A percentile compares a stretch with the other conserved stretches of the same genome.
Evolutionary conservation across 2,888 invertebrate genomes (phyloP).

Genomic region (Biston betularia): DNA sequence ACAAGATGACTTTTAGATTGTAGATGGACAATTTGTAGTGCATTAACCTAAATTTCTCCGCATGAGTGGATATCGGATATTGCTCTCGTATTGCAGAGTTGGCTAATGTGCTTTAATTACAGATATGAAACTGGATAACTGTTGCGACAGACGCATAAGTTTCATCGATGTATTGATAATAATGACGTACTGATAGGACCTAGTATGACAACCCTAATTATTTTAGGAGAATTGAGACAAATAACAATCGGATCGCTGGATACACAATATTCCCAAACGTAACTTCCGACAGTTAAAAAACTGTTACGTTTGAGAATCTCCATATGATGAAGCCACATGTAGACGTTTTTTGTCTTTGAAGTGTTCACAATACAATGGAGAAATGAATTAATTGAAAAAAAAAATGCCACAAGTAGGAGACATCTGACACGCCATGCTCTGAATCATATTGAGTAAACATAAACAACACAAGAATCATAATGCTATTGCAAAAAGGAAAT

Average conservation of each 20-base stretch:
- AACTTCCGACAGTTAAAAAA: too few relatives aligned
- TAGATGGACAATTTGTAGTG: conserved; percentile 38
- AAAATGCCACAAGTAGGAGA: conserved; percentile 61
- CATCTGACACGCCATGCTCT: conserved; percentile 59
- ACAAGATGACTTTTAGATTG: conserved; percentile 16
- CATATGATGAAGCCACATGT: neutral
- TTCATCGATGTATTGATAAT: conserved; percentile 11
- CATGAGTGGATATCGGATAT: conserved; percentile 37
- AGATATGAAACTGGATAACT: conserved; percentile 34
- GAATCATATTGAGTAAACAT: conserved; percentile 58
- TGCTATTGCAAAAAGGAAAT: conserved; percentile 26
- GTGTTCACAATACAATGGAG: neutral
- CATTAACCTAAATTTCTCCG: conserved; percentile 51
- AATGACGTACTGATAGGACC: conserved; percentile 29
- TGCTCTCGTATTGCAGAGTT: conserved; percentile 34
- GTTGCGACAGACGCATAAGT: conserved; percentile 15
- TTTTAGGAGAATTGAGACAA: neutral
- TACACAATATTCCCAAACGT: too few relatives aligned
- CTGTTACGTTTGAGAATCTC: too few relatives aligned
- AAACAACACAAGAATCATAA: conserved; percentile 43
- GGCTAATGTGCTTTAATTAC: conserved; percentile 36
- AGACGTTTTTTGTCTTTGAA: too few relatives aligned
- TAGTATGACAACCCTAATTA: conserved; percentile 4
- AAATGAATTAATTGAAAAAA: conserved; percentile 33
- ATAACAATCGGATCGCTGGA: too few relatives aligned